Evolutionary conservation across 2,888 invertebrate genomes (phyloP).

Genomic region (Macropis europaea): DNA sequence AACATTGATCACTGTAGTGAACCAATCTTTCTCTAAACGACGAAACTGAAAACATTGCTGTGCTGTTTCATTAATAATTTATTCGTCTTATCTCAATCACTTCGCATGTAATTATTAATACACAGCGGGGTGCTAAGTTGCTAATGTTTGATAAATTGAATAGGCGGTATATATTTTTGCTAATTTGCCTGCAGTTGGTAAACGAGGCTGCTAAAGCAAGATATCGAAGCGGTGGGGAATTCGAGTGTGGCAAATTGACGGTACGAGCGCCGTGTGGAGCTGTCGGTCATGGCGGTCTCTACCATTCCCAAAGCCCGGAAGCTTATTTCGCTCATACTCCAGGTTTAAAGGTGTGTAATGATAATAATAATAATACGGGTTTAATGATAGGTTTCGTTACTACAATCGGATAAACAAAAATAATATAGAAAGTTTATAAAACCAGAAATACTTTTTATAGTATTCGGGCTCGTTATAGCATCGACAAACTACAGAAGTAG

Average conservation of each 20-base stretch:
- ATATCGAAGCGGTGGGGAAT: slow-evolving; percentile 95
- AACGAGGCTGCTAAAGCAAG: slow-evolving; percentile 97
- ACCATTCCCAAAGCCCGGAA: slow-evolving; percentile 99
- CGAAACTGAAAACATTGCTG: too few relatives aligned
- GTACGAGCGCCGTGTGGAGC: slow-evolving; percentile 97
- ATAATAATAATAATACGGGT: background rate
- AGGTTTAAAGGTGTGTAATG: slow-evolving; percentile 87
- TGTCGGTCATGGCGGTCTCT: slow-evolving; percentile 98
- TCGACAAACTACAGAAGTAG: too few relatives aligned
- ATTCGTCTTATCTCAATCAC: too few relatives aligned
- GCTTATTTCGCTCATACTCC: slow-evolving; percentile 98
- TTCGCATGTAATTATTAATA: too few relatives aligned
- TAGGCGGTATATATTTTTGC: too few relatives aligned
- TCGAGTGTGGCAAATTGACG: slow-evolving; percentile 94
- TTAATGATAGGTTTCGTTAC: too few relatives aligned
- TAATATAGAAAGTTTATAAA: background rate
- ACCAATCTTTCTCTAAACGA: too few relatives aligned
- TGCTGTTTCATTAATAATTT: too few relatives aligned
- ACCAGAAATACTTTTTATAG: background rate
- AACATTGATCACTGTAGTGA: slow-evolving; percentile 2
- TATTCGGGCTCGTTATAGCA: too few relatives aligned
- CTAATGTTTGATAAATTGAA: too few relatives aligned
- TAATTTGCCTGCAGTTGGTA: slow-evolving; percentile 82
- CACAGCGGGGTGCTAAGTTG: too few relatives aligned
- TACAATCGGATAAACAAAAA: background rate